Evolutionary conservation across 2,888 invertebrate genomes (phyloP), one percentile per base, ranked within the genome.

Genomic region (Drosophila flavopinicola): DNA sequence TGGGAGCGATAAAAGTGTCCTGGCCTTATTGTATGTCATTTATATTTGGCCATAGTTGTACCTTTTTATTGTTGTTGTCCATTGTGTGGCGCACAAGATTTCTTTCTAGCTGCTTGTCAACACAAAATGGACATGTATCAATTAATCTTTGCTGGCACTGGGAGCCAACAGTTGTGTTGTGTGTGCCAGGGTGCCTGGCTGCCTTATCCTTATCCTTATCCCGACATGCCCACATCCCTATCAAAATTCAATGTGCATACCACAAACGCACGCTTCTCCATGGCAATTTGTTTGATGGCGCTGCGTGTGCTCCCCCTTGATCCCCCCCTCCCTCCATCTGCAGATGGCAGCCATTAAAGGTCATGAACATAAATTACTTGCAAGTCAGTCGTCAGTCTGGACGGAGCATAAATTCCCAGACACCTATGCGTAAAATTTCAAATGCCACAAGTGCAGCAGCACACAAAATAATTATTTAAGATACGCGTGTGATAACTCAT

Each of bases 41-140:
- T 84, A 83, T 85, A 73, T 84, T 75, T 83, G 74, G 75, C 54
- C 71, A 73, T 66, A 51, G 60, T 65, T 39, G 41, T 52, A 61
- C 75, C 70, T 68, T 66, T 53, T 41, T n/a, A 29, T 44, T 44
- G 27, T 42, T 20, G 20, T 20, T 20, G 20, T 58, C 60, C 61
- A 67, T 59, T 51, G 60, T 63, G 42, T 20, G 67, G 24, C 41
- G 24, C 41, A 32, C 44, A 66, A 77, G 84, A 86, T 86, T 86
- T 83, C 71, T 67, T 75, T 64, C 77, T 65, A 66, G 65, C 69
- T 57, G 79, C 79, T 83, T 87, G 84, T 86, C 88, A 88, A 86
- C 83, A 84, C 75, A 73, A 85, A 87, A 87, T 85, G 84, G 84
- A 87, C 87, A 87, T 77, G 88, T 84, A 84, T 84, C 84, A 87